Evolutionary conservation across 2,888 invertebrate genomes (phyloP).

Genomic region (Herminia tarsipennalis): DNA sequence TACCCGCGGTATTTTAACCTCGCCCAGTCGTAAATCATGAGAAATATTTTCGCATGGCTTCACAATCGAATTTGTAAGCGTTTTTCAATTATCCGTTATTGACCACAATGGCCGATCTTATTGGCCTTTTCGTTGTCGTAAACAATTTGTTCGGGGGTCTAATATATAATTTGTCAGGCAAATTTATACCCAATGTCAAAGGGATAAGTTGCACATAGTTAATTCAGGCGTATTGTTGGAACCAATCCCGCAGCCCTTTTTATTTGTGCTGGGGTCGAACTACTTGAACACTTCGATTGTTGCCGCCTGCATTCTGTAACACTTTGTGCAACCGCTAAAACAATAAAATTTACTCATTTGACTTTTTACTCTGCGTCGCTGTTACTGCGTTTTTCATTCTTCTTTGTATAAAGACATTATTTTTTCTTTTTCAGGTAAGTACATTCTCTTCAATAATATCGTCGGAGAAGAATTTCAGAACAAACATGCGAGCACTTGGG

Average conservation of each 20-base stretch:
- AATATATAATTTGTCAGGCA: slow-evolving; percentile 35
- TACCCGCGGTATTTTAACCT: slow-evolving; percentile 60
- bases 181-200: slow-evolving; percentile 48
- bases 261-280: slow-evolving; percentile 60
- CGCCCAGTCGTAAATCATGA: slow-evolving; percentile 74
- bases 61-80: slow-evolving; percentile 80
- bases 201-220: slow-evolving; percentile 37
- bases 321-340: slow-evolving; percentile 64
- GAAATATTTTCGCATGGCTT: slow-evolving; percentile 68
- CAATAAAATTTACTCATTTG: slow-evolving; percentile 55
- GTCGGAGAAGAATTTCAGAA: not conserved
- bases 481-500: not conserved
- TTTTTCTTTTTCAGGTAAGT: slow-evolving; percentile 75
- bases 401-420: slow-evolving; percentile 20
- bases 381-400: slow-evolving; percentile 15
- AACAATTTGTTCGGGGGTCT: slow-evolving; percentile 67
- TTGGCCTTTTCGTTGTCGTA: slow-evolving; percentile 75
- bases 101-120: slow-evolving; percentile 78
- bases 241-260: slow-evolving; percentile 58
- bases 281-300: slow-evolving; percentile 70
- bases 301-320: slow-evolving; percentile 61
- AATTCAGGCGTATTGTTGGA: slow-evolving; percentile 36
- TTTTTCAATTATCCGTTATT: slow-evolving; percentile 83
- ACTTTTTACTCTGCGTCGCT: slow-evolving; percentile 13
- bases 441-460: slow-evolving; percentile 28